phyloP scores from a whole-genome alignment of 1,140 invertebrate species.

The Rhizoglyphus robini region DNA sequence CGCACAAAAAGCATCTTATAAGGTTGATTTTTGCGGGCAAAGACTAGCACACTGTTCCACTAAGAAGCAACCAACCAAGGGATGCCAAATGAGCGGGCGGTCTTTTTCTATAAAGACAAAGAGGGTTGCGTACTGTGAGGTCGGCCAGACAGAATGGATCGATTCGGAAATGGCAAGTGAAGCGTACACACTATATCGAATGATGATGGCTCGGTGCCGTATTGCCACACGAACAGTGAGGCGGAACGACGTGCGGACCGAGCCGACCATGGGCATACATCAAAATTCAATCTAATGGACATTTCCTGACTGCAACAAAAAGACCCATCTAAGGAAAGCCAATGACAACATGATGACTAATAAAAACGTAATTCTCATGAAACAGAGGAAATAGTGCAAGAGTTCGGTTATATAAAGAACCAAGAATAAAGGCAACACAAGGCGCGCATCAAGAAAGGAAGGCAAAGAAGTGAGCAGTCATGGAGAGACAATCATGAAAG shows the following conservation, averaged over 20 bases:
- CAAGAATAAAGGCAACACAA: not conserved
- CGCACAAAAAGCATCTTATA: not conserved
- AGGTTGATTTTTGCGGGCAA: too few relatives aligned
- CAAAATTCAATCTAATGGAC: constrained; percentile 15
- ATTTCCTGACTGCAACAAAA: not conserved
- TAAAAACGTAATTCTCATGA: constrained; percentile 5
- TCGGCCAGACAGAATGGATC: not conserved
- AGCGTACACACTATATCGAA: not conserved
- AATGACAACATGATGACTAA: constrained; percentile 14
- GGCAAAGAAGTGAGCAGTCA: not conserved
- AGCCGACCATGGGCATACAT: too few relatives aligned
- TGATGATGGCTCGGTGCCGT: too few relatives aligned
- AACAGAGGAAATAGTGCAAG: not conserved
- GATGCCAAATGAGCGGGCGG: not conserved
- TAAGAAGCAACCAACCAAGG: too few relatives aligned
- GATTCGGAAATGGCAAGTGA: not conserved
- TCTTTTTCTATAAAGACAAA: not conserved
- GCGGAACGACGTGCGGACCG: too few relatives aligned
- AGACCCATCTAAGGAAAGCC: not conserved
- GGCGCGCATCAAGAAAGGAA: not conserved
- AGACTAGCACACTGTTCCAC: too few relatives aligned
- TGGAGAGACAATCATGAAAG: not conserved
- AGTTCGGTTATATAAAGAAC: not conserved
- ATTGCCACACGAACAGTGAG: too few relatives aligned
- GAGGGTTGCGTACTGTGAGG: not conserved